Percentiles rank a stretch among this genome's conserved stretches.
Conservation (phyloP, 1,140 invertebrate genomes). For the Brachionus calyciflorus region DNA sequence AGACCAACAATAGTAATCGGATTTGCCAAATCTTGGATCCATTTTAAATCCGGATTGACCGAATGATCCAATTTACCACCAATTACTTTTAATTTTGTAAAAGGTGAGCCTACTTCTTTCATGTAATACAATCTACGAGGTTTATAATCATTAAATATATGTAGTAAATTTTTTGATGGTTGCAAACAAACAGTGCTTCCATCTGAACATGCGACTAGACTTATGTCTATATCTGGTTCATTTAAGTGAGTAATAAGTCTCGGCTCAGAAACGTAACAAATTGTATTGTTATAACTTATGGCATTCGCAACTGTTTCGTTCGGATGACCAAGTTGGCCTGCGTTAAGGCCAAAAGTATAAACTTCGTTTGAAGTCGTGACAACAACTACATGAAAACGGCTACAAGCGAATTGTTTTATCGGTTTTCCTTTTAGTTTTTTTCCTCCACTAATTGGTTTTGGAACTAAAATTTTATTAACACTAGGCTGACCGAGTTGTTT, state of each 20-base stretch:
- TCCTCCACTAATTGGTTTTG: conserved; percentile 58
- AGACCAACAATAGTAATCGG: conserved; percentile 4
- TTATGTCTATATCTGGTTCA: conserved; percentile 55
- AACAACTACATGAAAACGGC: conserved; percentile 69
- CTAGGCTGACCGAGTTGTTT: conserved; percentile 67
- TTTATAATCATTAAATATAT: conserved; percentile 70
- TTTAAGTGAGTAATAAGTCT: conserved; percentile 58
- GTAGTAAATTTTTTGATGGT: conserved; percentile 68
- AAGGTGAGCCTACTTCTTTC: neutral
- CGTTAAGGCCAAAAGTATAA: conserved; percentile 71
- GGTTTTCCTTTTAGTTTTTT: conserved; percentile 53
- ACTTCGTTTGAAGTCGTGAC: conserved; percentile 64
- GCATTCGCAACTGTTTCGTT: neutral
- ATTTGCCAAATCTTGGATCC: neutral
- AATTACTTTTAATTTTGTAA: neutral
- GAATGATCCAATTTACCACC: conserved; percentile 14
- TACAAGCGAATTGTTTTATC: conserved; percentile 65
- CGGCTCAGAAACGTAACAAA: conserved; percentile 49
- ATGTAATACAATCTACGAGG: conserved; percentile 56
- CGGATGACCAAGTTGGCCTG: conserved; percentile 68
- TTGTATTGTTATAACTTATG: neutral
- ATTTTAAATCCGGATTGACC: neutral
- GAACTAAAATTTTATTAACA: conserved; percentile 59
- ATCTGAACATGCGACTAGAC: conserved; percentile 66
- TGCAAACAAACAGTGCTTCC: conserved; percentile 69